Conservation (phyloP, 1,140 invertebrate species). For the Cecropterus lyciades region DNA sequence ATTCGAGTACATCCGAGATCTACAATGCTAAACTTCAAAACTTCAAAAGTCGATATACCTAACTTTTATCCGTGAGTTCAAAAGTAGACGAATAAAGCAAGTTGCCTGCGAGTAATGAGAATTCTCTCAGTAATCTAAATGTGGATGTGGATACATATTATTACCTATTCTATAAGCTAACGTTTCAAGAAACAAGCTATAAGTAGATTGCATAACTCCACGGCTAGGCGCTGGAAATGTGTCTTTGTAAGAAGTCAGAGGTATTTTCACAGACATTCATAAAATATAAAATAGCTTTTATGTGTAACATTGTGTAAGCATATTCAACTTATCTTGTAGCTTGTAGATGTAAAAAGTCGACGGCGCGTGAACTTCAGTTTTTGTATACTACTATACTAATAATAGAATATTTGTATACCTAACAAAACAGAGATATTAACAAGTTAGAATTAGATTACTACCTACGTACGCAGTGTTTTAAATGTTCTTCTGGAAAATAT, state of each 20-base stretch:
- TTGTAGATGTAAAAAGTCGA: neutral
- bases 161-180: neutral
- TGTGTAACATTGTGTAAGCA: neutral
- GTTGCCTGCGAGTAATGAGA: neutral
- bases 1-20: no score
- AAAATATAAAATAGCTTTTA: neutral
- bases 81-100: neutral
- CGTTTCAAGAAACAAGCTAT: neutral
- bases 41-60: no score
- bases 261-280: neutral
- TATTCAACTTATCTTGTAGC: neutral
- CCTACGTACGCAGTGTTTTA: no score
- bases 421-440: neutral
- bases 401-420: neutral
- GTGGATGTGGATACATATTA: neutral
- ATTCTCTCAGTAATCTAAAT: neutral
- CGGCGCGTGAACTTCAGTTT: neutral
- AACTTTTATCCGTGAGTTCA: no score
- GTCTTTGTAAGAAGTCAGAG: neutral
- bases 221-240: neutral
- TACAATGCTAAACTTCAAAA: no score
- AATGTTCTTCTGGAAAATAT: no score
- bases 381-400: neutral
- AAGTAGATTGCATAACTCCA: neutral
- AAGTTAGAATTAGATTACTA: neutral